Base-by-base conservation (phyloP, 64 coral and sea anemone genomes). In the Anthopleura sola region DNA sequence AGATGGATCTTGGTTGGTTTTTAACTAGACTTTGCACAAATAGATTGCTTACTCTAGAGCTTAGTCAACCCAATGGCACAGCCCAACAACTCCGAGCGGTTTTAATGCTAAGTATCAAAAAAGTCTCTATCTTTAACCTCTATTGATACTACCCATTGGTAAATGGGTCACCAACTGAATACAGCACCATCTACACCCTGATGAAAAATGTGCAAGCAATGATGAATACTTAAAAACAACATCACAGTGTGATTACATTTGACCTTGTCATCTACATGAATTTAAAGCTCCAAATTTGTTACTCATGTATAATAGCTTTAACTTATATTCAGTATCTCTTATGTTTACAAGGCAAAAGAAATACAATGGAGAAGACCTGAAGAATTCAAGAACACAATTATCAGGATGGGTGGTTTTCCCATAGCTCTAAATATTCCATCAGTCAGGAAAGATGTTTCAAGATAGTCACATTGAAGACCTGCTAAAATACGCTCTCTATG, bases 181-280 rank as follows among this genome's bases (percentile, higher is more conserved):
- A 75, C 46, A 84, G 81, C 38, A 90, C 37, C 12, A 84, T 90
- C n/a, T n/a, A n/a, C n/a, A n/a, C n/a, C n/a, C n/a, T n/a, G n/a
- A n/a, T n/a, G n/a, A n/a, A n/a, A n/a, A 85, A 36, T 56, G 50
- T 40, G 12, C 88, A 90, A 18, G 33, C 26, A 21, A 49, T 90
- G 36, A 90, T 37, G 19, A 26, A 0, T 6, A 36, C 1, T 13
- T 68, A 85, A 0, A 49, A 46, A 10, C 71, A 90, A 74, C 33
- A 18, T 11, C 28, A 90, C 40, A 89, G 20, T 85, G 82, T 90
- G 9, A 77, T 90, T n/a, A 89, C 87, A 6, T 89, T 82, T 83
- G 88, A 89, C 62, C 80, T 83, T 53, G 60, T 80, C 1, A 89
- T 83, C 26, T 83, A 76, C 60, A 48, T 46, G 28, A 83, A 84